A percentile compares a stretch with the other conserved stretches of the same genome.
Evolutionary conservation across 2,797 vertebrate species (phyloP).

Genomic region (Neosilurus mollespiculum): DNA sequence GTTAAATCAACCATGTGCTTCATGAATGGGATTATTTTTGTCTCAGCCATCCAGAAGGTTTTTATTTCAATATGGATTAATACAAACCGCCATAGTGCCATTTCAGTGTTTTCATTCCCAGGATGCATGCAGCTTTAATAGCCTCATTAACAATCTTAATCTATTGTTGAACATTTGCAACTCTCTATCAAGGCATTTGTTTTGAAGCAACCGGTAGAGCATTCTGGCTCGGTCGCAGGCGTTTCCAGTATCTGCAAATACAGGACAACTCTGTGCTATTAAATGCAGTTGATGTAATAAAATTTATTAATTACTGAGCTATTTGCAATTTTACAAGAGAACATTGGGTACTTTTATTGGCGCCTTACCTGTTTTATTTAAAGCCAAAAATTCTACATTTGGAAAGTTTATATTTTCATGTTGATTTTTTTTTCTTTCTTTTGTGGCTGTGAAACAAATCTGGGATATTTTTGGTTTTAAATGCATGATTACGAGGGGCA

Average conservation of each 20-base stretch:
- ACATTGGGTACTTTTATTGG: constrained; percentile 62
- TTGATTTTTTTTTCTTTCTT: too few species aligned
- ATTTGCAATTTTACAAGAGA: constrained; percentile 63
- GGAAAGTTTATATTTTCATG: constrained; percentile 57
- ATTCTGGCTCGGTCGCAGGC: constrained; percentile 41
- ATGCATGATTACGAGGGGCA: constrained; percentile 23
- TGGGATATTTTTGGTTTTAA: constrained; percentile 43
- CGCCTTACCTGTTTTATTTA: constrained; percentile 60
- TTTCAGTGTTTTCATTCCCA: constrained; percentile 38
- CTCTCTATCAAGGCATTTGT: constrained; percentile 28
- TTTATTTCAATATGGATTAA: constrained; percentile 8
- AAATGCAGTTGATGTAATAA: constrained; percentile 63
- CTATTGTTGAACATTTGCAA: constrained; percentile 38
- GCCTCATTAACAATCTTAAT: constrained; percentile 44
- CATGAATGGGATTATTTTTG: constrained; percentile 1
- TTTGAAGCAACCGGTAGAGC: constrained; percentile 43
- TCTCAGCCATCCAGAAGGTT: constrained; percentile 19
- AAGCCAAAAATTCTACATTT: constrained; percentile 57
- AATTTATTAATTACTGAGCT: constrained; percentile 69
- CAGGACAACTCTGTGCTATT: constrained; percentile 59
- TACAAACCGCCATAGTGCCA: constrained; percentile 15
- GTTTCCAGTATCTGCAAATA: constrained; percentile 55
- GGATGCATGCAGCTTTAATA: constrained; percentile 41
- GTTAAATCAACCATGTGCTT: constrained; percentile 15
- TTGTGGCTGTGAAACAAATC: constrained; percentile 25